Percentiles rank a stretch among this genome's conserved stretches.
phyloP scores from a whole-genome alignment of 2,113 vertebrate genomes.

The Melanotaenia duboulayi region DNA sequence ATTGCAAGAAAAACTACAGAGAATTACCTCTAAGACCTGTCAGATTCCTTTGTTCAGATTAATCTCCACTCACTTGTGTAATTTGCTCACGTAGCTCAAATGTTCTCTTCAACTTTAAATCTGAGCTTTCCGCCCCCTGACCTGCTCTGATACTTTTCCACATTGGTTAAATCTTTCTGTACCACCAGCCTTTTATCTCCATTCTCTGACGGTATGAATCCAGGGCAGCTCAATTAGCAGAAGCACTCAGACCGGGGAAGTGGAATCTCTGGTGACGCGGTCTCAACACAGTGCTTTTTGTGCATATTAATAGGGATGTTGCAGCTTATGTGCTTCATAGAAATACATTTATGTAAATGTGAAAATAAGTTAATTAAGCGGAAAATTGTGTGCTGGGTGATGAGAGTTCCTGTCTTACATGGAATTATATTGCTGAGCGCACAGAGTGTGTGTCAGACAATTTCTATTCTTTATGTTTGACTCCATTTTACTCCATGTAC shows the following conservation, averaged over 20 bases:
- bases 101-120: neutral
- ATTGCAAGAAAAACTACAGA: neutral
- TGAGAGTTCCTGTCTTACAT: neutral
- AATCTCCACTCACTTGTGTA: neutral
- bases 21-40: neutral
- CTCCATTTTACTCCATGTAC: no score
- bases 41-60: neutral
- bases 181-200: conserved; percentile 2
- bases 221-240: conserved; percentile 15
- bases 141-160: neutral
- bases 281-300: neutral
- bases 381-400: conserved; percentile 26
- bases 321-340: neutral
- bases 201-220: neutral
- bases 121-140: neutral
- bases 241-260: neutral
- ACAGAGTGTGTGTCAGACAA: no score
- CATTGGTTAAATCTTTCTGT: neutral
- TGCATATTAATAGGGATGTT: conserved; percentile 24
- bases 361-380: conserved; percentile 30
- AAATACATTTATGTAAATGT: conserved; percentile 42
- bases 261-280: neutral
- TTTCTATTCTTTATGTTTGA: no score
- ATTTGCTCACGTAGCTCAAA: neutral
- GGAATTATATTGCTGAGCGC: no score